Percentiles rank a stretch among this genome's conserved stretches.
Conservation (phyloP, 2,888 invertebrate genomes). For the Ophioninae sp. region DNA sequence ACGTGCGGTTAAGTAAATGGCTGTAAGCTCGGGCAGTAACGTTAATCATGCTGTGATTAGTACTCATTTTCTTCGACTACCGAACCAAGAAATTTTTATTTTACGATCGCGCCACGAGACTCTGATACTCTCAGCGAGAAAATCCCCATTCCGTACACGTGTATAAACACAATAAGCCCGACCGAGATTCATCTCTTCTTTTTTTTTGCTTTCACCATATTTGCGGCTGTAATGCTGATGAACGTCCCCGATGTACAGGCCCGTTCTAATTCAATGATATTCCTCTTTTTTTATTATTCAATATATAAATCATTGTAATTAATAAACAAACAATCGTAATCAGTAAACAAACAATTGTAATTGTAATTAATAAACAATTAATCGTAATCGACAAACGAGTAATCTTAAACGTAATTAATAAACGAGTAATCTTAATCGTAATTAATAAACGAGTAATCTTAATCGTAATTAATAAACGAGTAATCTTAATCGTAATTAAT, state of each 20-base stretch:
- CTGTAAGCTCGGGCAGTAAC: constrained; percentile 24
- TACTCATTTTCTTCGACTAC: constrained; percentile 36
- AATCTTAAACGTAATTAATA: no score
- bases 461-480: no score
- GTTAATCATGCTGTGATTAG: constrained; percentile 39
- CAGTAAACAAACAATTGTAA: no score
- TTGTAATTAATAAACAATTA: no score
- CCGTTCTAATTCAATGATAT: background rate
- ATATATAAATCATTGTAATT: no score
- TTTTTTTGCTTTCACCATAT: constrained; percentile 34
- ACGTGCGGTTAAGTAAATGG: constrained; percentile 45
- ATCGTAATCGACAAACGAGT: no score
- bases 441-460: no score
- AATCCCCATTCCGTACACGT: constrained; percentile 17
- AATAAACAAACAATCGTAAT: no score
- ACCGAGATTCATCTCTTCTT: constrained; percentile 4
- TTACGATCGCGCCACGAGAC: constrained; percentile 20
- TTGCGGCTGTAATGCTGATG: background rate
- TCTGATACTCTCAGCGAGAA: background rate
- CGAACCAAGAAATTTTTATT: constrained; percentile 40
- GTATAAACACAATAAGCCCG: constrained; percentile 17
- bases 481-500: no score
- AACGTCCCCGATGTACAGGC: constrained; percentile 4
- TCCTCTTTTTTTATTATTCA: background rate
- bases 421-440: no score